Evolutionary conservation across 2,113 vertebrate genomes (phyloP).

Genomic region (Hipposideros armiger): DNA sequence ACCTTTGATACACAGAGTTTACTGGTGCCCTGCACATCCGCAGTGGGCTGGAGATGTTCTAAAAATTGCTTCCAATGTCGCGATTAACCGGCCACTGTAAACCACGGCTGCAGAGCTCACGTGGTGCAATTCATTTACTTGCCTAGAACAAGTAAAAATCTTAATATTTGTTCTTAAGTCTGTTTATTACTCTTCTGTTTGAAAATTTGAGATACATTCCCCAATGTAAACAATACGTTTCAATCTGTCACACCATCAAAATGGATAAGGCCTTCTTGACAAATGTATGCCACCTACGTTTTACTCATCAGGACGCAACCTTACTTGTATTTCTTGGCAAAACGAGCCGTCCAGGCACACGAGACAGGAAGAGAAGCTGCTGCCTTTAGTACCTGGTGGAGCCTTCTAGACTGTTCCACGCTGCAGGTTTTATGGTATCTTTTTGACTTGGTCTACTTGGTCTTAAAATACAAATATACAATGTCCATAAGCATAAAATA

Average conservation of each 20-base stretch:
- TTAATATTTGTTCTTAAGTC: slow-evolving; percentile 81
- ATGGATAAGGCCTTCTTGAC: slow-evolving; percentile 87
- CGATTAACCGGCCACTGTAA: slow-evolving; percentile 75
- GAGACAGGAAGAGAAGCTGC: slow-evolving; percentile 79
- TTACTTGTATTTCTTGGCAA: slow-evolving; percentile 69
- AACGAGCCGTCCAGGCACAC: slow-evolving; percentile 80
- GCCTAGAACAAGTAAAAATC: slow-evolving; percentile 80
- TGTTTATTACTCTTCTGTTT: slow-evolving; percentile 81
- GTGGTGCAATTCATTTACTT: slow-evolving; percentile 71
- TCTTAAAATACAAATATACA: slow-evolving; percentile 88
- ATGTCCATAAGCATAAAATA: slow-evolving; percentile 85
- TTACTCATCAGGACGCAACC: slow-evolving; percentile 78
- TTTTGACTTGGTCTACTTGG: slow-evolving; percentile 87
- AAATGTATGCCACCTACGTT: slow-evolving; percentile 78
- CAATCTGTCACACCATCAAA: slow-evolving; percentile 83
- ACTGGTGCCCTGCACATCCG: slow-evolving; percentile 81
- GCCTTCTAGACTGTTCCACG: slow-evolving; percentile 71
- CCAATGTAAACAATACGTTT: slow-evolving; percentile 88
- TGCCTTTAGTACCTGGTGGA: slow-evolving; percentile 73
- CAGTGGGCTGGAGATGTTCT: slow-evolving; percentile 81
- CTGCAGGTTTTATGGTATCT: slow-evolving; percentile 73
- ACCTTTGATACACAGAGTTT: slow-evolving; percentile 81
- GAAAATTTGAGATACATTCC: slow-evolving; percentile 88
- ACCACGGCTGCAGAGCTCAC: slow-evolving; percentile 82
- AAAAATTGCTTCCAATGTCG: slow-evolving; percentile 76